These are phyloP conservation scores for Sula dactylatra DNA, from an alignment of 2,113 vertebrate genomes.

Conservation along the genomic window DNA sequence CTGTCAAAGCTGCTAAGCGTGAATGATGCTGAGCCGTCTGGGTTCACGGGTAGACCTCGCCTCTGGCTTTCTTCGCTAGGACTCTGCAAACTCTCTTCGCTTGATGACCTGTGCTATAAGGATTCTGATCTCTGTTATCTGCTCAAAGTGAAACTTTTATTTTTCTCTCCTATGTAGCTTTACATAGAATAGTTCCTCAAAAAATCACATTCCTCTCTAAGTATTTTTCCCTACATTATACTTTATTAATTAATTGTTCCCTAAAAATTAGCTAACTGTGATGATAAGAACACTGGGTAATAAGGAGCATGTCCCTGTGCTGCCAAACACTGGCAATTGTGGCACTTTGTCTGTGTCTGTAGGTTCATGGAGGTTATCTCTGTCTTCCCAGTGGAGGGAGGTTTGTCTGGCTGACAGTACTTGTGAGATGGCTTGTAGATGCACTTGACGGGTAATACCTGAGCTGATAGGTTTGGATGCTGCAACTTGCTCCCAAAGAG, in stretches of 20 bases:
- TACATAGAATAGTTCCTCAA: background rate
- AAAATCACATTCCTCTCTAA: background rate
- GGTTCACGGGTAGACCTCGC: background rate
- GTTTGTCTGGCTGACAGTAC: background rate
- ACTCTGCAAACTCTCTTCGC: background rate
- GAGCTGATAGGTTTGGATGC: background rate
- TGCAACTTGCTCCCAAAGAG: background rate
- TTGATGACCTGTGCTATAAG: background rate
- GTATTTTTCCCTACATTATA: background rate
- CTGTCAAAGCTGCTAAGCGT: background rate
- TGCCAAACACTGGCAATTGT: background rate
- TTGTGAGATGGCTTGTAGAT: background rate
- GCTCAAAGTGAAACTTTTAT: background rate
- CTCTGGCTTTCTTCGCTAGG: background rate
- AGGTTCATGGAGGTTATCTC: background rate
- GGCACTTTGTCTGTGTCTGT: background rate
- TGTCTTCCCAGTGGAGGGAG: background rate
- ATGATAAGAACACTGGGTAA: background rate
- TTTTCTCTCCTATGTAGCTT: background rate
- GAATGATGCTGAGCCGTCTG: background rate
- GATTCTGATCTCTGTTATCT: background rate
- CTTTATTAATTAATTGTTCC: background rate
- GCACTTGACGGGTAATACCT: background rate
- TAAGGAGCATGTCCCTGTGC: rapidly evolving
- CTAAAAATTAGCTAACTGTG: background rate